Conservation (phyloP, 2,888 invertebrate genomes). For the Leucozona laternaria region DNA sequence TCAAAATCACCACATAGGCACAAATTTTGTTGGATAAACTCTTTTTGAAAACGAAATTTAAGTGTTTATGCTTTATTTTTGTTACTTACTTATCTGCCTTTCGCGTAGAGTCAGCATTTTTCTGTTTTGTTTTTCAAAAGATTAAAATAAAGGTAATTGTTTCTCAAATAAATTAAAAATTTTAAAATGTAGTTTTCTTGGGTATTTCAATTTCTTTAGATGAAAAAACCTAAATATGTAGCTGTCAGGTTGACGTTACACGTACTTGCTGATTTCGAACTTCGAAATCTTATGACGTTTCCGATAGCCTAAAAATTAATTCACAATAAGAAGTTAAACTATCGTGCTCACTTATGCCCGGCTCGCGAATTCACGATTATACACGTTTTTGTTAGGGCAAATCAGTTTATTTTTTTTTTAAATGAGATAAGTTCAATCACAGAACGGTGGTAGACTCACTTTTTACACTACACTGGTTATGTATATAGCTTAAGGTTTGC, state of each 20-base stretch:
- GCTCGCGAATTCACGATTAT: too few relatives aligned
- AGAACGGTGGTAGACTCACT: too few relatives aligned
- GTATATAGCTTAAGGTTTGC: too few relatives aligned
- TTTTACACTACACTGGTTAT: too few relatives aligned
- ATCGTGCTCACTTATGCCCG: background rate
- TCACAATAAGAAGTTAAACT: slow-evolving; percentile 7
- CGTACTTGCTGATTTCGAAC: slow-evolving; percentile 49
- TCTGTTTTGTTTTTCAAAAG: slow-evolving; percentile 2
- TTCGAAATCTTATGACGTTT: slow-evolving; percentile 68
- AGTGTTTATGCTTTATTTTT: accelerated
- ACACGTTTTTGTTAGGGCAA: too few relatives aligned
- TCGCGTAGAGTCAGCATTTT: slow-evolving; percentile 89
- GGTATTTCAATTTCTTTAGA: slow-evolving; percentile 8
- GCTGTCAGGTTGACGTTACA: slow-evolving; percentile 68
- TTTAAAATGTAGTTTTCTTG: slow-evolving; percentile 28
- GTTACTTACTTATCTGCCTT: slow-evolving; percentile 88
- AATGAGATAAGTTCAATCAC: too few relatives aligned
- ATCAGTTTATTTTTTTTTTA: too few relatives aligned
- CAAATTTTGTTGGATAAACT: background rate
- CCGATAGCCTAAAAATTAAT: background rate
- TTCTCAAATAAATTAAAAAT: background rate
- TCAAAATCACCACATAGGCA: slow-evolving; percentile 23
- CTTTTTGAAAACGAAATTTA: background rate
- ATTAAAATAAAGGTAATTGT: background rate
- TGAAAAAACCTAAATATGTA: slow-evolving; percentile 16